Conservation (phyloP, 2,797 vertebrate genomes). For the Phrynocephalus guinanensis region DNA sequence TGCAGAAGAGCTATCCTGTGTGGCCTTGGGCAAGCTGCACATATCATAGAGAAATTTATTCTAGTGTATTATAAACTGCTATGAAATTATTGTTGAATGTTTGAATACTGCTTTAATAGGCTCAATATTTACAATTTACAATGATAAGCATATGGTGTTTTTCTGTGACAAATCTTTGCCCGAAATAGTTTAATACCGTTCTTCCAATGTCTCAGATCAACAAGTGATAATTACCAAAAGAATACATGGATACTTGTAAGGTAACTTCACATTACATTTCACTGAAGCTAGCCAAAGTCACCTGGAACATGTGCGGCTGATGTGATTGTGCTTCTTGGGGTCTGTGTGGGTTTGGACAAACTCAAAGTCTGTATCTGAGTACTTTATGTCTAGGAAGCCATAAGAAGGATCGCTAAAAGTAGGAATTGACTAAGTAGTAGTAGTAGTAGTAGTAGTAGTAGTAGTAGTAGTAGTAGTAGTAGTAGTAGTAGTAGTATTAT, state of each 20-base stretch:
- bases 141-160: constrained; percentile 11
- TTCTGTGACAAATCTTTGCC: constrained; percentile 16
- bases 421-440: too few species aligned
- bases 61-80: constrained; percentile 13
- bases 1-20: too few species aligned
- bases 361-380: too few species aligned
- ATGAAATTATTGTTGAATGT: constrained; percentile 16
- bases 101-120: constrained; percentile 31
- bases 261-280: background rate
- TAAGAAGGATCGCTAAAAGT: too few species aligned
- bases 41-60: background rate
- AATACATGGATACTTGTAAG: background rate
- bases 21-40: too few species aligned
- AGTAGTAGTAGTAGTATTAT: too few species aligned
- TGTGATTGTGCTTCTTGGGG: too few species aligned
- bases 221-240: constrained; percentile 41
- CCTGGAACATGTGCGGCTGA: background rate
- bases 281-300: too few species aligned
- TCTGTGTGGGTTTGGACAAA: too few species aligned
- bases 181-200: constrained; percentile 40
- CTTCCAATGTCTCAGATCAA: background rate
- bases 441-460: too few species aligned
- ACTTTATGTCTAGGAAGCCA: too few species aligned
- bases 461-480: too few species aligned
- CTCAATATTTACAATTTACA: background rate